Evolutionary conservation across 2,113 vertebrate genomes (phyloP).

Genomic region (Orientallactaga bullata): DNA sequence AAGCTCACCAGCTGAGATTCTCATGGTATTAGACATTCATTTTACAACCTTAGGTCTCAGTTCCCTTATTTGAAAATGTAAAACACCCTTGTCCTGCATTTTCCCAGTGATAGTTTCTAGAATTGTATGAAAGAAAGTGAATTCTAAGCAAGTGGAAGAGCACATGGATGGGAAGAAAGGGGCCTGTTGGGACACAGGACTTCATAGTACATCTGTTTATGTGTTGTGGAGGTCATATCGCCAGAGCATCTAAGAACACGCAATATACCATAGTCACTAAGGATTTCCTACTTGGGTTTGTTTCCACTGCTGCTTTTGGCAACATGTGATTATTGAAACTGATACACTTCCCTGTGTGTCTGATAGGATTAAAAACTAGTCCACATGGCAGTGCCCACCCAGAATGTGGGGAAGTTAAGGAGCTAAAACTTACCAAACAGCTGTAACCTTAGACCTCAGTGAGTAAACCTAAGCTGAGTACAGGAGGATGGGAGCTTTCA

Average conservation of each 20-base stretch:
- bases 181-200: background rate
- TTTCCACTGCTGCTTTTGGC: background rate
- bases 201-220: background rate
- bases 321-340: conserved; percentile 37
- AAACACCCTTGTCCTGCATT: background rate
- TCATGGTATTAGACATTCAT: background rate
- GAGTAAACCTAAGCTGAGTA: background rate
- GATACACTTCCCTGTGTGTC: conserved; percentile 50
- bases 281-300: background rate
- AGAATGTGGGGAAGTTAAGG: conserved; percentile 66
- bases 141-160: background rate
- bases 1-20: background rate
- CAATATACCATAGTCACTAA: background rate
- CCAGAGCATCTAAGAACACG: background rate
- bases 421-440: conserved; percentile 1
- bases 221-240: background rate
- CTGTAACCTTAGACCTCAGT: conserved; percentile 51
- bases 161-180: background rate
- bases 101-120: background rate
- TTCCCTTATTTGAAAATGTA: background rate
- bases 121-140: background rate
- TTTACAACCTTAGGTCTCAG: background rate
- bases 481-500: background rate
- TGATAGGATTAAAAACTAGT: conserved; percentile 65
- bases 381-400: background rate